Conservation (phyloP, 2,797 vertebrate genomes). For the Cheirogaleus major region DNA sequence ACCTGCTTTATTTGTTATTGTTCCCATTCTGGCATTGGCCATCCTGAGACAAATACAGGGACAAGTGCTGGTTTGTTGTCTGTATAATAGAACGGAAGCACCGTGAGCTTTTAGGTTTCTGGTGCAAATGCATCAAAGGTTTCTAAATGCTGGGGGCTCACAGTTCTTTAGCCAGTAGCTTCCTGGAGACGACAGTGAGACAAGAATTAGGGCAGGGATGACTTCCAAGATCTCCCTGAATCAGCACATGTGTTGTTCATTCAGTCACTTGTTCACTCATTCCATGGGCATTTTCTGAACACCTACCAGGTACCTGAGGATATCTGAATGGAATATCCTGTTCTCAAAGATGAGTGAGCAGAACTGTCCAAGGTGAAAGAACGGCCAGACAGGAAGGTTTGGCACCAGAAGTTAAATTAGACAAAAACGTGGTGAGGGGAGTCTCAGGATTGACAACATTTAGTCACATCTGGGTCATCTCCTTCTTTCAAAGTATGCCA, state of each 20-base stretch:
- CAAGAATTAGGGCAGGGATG: neutral
- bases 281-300: neutral
- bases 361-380: neutral
- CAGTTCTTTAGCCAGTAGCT: neutral
- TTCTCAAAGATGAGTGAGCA: neutral
- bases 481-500: neutral
- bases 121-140: neutral
- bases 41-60: neutral
- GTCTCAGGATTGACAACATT: neutral
- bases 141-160: neutral
- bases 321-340: neutral
- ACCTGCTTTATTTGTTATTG: neutral
- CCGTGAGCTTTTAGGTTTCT: neutral
- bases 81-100: neutral
- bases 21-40: neutral
- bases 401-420: neutral
- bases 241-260: accelerated
- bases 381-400: neutral
- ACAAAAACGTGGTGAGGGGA: neutral
- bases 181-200: neutral
- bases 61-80: neutral
- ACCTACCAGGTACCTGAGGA: neutral
- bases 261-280: neutral
- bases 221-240: too few relatives aligned
- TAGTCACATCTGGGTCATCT: neutral